phyloP scores from a whole-genome alignment of 2,888 invertebrate species.

The Euzetes globulus region DNA sequence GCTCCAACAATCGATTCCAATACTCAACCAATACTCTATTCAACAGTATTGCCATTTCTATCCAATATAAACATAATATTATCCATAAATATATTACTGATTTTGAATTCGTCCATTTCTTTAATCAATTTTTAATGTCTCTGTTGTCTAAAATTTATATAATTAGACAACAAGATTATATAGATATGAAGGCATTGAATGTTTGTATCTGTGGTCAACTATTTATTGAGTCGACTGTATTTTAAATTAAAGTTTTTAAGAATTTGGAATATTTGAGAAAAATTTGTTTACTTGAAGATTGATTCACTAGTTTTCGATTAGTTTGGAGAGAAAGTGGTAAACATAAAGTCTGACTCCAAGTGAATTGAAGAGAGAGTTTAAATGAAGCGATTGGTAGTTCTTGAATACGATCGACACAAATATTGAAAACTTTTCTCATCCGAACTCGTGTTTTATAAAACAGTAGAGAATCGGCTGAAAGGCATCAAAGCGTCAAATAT shows the following conservation, averaged over 20 bases:
- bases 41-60: neutral
- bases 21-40: constrained; percentile 8
- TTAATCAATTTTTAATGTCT: too few species aligned
- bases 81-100: too few species aligned
- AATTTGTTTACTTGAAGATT: too few species aligned
- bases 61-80: neutral
- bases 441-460: neutral
- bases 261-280: too few species aligned
- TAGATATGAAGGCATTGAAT: too few species aligned
- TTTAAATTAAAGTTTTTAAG: too few species aligned
- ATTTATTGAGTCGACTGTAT: too few species aligned
- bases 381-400: constrained; percentile 19
- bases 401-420: neutral
- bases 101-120: neutral
- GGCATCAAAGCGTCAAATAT: constrained; percentile 29
- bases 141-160: too few species aligned
- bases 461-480: neutral
- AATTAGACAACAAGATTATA: too few species aligned
- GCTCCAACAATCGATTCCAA: constrained; percentile 9
- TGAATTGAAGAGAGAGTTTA: neutral
- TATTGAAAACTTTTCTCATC: constrained; percentile 9
- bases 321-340: too few species aligned
- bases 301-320: neutral
- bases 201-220: too few species aligned
- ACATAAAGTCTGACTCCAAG: neutral